Base-by-base conservation (phyloP, 2,113 vertebrate species). In the Ameiurus melas region DNA sequence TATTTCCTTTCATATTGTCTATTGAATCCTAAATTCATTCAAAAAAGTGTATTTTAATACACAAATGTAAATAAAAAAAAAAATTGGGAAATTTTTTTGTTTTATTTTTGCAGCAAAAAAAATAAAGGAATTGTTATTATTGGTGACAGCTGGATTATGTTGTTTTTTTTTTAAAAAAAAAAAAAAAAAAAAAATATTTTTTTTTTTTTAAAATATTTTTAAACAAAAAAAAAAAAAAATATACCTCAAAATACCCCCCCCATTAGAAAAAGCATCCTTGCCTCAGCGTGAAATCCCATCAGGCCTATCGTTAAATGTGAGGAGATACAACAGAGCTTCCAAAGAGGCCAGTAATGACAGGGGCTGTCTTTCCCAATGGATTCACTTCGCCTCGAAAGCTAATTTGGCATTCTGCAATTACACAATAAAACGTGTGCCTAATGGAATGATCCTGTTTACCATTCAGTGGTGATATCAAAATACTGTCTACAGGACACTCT, bases 331-430 rank as follows among this genome's bases (percentile, higher is more conserved):
- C 57, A 83, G 84, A 64, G 71, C 70, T 78, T 73, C 70, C 43
- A 60, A 79, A 83, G 36, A 87, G 33, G 83, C 58, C 86, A 47
- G 78, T 89, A 88, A 85, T 84, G 86, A 83, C 58, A 70, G 79
- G 84, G 62, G 43, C 62, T 47, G 86, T 66, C 36, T 81, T 73
- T 71, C 83, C 86, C 84, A 83, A 55, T 60, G 71, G 88, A 89
- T 79, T 84, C 20, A 62, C 70, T 62, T 86, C 36, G 39, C 83
- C 58, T 30, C 10, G 36, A 68, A 86, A 88, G 22, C 84, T 84
- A 89, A 89, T 89, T 89, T 84, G 79, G 51, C 83, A 62, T 39
- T 85, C 55, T 86, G 88, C 79, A 85, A 89, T 91, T 89, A 78
- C 78, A 55, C 43, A 79, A 85, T 90, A 62, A 91, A 90, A 87